Evolutionary conservation across 2,888 invertebrate species (phyloP).

Genomic region (Nebria brevicollis): DNA sequence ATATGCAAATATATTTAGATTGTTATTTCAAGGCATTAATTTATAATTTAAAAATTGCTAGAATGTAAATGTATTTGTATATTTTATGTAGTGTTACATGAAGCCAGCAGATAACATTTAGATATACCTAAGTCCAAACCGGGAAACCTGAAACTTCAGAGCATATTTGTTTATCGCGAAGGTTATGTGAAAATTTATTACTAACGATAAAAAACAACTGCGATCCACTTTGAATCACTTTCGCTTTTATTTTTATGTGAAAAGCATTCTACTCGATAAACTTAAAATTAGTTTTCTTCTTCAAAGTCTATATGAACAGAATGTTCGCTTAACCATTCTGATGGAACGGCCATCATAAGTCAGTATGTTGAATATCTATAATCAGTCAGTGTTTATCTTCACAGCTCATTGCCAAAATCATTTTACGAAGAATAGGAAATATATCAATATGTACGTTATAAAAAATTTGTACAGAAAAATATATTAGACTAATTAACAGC

Average conservation of each 20-base stretch:
- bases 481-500: too few species aligned
- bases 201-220: conserved; percentile 5
- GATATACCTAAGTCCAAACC: background rate
- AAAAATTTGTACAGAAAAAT: too few species aligned
- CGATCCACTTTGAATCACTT: conserved; percentile 19
- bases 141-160: background rate
- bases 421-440: too few species aligned
- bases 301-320: background rate
- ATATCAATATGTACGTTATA: too few species aligned
- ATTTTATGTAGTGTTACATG: too few species aligned
- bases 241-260: conserved; percentile 20
- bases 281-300: conserved; percentile 19
- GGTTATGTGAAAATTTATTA: conserved; percentile 4
- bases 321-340: background rate
- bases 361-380: background rate
- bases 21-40: background rate
- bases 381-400: background rate
- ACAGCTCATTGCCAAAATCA: too few species aligned
- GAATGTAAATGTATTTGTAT: background rate
- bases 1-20: conserved; percentile 5
- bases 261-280: conserved; percentile 20
- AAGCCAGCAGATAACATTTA: too few species aligned
- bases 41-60: background rate
- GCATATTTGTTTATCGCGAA: conserved; percentile 19
- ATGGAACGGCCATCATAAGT: background rate